These are phyloP conservation scores for Selenia dentaria DNA, from an alignment of 2,888 invertebrate species.

Conservation along the genomic window DNA sequence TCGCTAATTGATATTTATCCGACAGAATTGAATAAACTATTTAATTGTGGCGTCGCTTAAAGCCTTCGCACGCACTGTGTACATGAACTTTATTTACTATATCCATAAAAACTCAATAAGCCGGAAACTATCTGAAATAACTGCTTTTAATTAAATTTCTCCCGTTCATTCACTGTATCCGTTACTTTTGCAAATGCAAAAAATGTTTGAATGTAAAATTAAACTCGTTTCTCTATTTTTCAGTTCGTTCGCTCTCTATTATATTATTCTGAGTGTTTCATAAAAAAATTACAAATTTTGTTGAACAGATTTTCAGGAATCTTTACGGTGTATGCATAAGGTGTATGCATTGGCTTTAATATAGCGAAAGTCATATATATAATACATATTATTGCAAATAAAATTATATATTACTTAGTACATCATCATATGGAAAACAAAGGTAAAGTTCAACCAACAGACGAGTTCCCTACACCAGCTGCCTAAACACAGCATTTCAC, in stretches of 20 bases:
- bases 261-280: slow-evolving; percentile 5
- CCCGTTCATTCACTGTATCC: slow-evolving; percentile 30
- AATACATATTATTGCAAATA: too few relatives aligned
- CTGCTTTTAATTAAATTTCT: slow-evolving; percentile 71
- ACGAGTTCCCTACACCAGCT: slow-evolving; percentile 38
- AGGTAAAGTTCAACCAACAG: slow-evolving; percentile 14
- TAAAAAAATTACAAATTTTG: slow-evolving; percentile 2
- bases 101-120: slow-evolving; percentile 73
- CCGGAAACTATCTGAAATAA: slow-evolving; percentile 73
- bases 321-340: too few relatives aligned
- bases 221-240: slow-evolving; percentile 13
- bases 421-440: too few relatives aligned
- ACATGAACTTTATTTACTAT: slow-evolving; percentile 69
- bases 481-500: slow-evolving; percentile 45
- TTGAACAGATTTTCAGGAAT: too few relatives aligned
- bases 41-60: slow-evolving; percentile 42
- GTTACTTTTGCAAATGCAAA: slow-evolving; percentile 16
- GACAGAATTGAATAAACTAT: slow-evolving; percentile 30
- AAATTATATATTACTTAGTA: too few relatives aligned
- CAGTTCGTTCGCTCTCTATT: slow-evolving; percentile 4
- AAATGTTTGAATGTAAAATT: slow-evolving; percentile 19
- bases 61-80: slow-evolving; percentile 43
- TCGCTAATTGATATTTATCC: slow-evolving; percentile 44
- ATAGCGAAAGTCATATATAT: too few relatives aligned
- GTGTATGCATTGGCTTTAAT: too few relatives aligned